Evolutionary conservation across 2,113 vertebrate species (phyloP).

Genomic region (Geococcyx californianus): DNA sequence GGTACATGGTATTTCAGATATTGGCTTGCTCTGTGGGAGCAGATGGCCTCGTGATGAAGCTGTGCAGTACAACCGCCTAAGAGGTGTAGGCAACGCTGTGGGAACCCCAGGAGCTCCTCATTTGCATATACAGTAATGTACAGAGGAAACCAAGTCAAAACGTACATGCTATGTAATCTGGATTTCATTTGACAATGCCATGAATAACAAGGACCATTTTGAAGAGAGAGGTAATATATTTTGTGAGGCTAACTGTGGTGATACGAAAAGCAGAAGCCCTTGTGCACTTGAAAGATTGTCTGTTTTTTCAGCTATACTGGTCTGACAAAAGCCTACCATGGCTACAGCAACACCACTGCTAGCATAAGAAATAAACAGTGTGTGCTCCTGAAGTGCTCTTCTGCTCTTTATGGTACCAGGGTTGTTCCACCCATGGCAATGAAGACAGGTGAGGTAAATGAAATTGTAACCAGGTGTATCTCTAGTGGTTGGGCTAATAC

Average conservation of each 20-base stretch:
- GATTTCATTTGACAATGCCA: neutral
- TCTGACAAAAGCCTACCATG: neutral
- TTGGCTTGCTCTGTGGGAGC: neutral
- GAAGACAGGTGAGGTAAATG: neutral
- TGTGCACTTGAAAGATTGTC: neutral
- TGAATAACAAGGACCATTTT: neutral
- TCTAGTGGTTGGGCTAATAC: neutral
- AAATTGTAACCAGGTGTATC: neutral
- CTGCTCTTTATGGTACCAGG: neutral
- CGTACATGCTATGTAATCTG: neutral
- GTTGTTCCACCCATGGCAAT: neutral
- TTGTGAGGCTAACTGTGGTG: neutral
- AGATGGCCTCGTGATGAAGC: neutral
- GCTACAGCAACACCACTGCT: neutral
- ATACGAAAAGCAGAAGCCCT: neutral
- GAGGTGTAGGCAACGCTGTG: neutral
- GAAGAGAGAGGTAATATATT: neutral
- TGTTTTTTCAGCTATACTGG: neutral
- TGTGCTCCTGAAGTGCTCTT: neutral
- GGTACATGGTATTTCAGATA: neutral
- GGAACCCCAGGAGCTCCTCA: neutral
- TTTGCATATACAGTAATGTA: neutral
- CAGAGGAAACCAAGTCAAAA: neutral
- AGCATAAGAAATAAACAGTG: neutral
- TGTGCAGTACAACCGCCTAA: fast-evolving